Evolutionary conservation across 2,797 vertebrate species (phyloP).

Genomic region (Hozukius guyotensis): DNA sequence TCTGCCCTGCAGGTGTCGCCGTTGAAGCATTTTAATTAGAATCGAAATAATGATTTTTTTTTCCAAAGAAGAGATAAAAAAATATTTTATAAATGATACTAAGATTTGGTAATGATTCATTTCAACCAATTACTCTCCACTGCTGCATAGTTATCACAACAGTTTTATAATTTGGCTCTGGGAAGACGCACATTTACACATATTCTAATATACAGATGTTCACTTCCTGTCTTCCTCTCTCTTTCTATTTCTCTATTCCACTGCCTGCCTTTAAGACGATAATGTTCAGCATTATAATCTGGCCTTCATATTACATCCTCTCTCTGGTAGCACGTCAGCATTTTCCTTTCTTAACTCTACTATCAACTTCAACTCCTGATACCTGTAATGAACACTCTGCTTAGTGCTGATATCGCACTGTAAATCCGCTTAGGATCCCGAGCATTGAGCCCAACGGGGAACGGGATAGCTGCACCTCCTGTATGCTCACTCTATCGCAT

Average conservation of each 20-base stretch:
- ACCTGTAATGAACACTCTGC: conserved; percentile 73
- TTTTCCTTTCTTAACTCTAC: conserved; percentile 57
- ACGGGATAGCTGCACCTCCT: conserved; percentile 5
- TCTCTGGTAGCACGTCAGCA: conserved; percentile 60
- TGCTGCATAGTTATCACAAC: neutral
- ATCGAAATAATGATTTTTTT: too few species aligned
- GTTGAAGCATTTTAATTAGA: too few species aligned
- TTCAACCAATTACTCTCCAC: too few species aligned
- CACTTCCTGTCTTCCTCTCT: neutral
- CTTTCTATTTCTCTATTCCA: neutral
- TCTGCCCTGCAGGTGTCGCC: too few species aligned
- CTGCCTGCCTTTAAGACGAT: conserved; percentile 4
- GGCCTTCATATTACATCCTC: conserved; percentile 36
- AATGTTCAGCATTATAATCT: conserved; percentile 53
- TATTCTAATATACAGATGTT: conserved; percentile 6
- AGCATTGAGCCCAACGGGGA: conserved; percentile 46
- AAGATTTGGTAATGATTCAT: too few species aligned
- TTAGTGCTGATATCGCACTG: conserved; percentile 67
- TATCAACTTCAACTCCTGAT: conserved; percentile 65
- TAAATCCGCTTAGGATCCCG: conserved; percentile 73
- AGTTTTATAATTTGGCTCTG: neutral
- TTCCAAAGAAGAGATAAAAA: too few species aligned
- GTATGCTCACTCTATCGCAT: conserved; percentile 10
- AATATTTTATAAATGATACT: too few species aligned
- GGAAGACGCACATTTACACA: conserved; percentile 4